A percentile compares a stretch with the other conserved stretches of the same genome.
Conservation (phyloP, 1,140 invertebrate species). For the Eurosta solidaginis region DNA sequence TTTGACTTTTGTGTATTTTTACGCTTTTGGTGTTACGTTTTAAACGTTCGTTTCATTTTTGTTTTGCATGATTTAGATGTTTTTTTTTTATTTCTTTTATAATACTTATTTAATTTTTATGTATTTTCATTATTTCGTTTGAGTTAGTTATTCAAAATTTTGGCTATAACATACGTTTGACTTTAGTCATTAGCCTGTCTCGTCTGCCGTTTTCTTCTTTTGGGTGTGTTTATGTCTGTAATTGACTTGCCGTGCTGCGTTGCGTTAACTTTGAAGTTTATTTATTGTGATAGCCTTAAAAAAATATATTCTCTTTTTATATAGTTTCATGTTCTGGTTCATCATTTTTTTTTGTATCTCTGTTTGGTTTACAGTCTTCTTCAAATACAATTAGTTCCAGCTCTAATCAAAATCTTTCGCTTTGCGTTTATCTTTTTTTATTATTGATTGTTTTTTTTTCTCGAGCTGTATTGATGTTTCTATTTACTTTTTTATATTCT, state of each 20-base stretch:
- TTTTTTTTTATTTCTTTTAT: neutral
- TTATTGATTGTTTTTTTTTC: too few species aligned
- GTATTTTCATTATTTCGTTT: neutral
- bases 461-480: neutral
- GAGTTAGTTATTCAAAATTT: too few species aligned
- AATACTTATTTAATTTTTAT: neutral
- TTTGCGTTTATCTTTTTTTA: neutral
- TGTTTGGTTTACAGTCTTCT: too few species aligned
- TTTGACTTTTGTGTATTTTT: conserved; percentile 6
- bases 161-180: too few species aligned
- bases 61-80: neutral
- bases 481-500: neutral
- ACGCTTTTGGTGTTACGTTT: conserved; percentile 23
- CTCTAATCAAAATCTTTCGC: neutral
- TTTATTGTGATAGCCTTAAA: neutral
- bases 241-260: neutral
- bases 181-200: conserved; percentile 2
- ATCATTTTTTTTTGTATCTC: neutral
- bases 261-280: neutral
- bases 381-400: neutral
- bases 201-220: neutral
- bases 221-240: neutral
- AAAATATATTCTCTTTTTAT: neutral
- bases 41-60: conserved; percentile 10
- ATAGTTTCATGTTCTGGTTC: neutral